Evolutionary conservation across 2,797 vertebrate genomes (phyloP).

Genomic region (Mus spretus): DNA sequence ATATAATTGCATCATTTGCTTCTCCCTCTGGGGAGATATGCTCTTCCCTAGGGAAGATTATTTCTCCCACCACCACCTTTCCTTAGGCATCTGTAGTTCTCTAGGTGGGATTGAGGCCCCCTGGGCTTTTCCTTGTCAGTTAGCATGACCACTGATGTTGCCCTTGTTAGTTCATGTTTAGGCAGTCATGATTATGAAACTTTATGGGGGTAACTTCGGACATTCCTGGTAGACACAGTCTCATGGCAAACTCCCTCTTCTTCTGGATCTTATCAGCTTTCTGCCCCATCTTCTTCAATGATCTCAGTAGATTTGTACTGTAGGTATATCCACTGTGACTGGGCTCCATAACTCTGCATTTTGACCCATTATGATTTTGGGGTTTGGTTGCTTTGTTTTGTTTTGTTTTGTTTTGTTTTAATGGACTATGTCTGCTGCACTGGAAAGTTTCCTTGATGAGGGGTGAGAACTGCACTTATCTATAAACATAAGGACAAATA

Average conservation of each 20-base stretch:
- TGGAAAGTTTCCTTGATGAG: background rate
- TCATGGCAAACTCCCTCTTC: background rate
- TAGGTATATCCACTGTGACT: background rate
- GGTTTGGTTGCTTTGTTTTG: background rate
- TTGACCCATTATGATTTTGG: background rate
- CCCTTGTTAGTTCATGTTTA: no score
- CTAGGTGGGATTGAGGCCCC: no score
- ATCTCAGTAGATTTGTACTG: background rate
- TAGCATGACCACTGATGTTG: background rate
- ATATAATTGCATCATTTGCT: background rate
- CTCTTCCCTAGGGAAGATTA: background rate
- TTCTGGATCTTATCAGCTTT: background rate
- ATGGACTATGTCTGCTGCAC: background rate
- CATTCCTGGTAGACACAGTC: background rate
- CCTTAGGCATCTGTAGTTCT: background rate
- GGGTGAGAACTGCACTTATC: no score
- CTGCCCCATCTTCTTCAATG: background rate
- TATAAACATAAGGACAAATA: background rate
- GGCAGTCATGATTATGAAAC: background rate
- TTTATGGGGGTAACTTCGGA: background rate
- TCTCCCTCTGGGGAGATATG: no score
- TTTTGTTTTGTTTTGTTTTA: background rate
- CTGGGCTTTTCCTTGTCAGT: no score
- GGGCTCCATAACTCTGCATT: background rate
- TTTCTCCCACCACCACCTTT: background rate